Base-by-base conservation (phyloP, 1,140 invertebrate species). In the Conopomorpha cramerella region DNA sequence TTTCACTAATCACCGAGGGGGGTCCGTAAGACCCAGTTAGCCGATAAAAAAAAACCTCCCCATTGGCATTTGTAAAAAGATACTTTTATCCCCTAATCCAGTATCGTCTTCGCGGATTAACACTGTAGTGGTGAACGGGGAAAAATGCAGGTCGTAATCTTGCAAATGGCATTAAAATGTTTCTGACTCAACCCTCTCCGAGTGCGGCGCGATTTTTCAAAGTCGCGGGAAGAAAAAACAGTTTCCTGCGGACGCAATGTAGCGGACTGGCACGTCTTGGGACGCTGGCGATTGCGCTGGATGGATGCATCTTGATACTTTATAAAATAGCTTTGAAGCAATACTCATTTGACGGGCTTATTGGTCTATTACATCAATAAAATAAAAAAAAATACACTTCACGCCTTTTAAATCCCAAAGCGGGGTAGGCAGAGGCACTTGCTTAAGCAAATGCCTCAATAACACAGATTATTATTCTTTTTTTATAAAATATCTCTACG, bases 91-190 rank as follows among this genome's bases (percentile, higher is more conserved):
- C 64, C 34, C 33, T 71, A 71, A 71, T 72, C 62, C 59, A 43
- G 46, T 48, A 29, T 55, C 59, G 64, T 72, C 65, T 71, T 76
- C 66, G 62, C 68, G 66, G 68, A 73, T 73, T 76, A 73, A 50
- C 71, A 54, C 50, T 54, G 55, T 57, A 39, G 32, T 29, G 55
- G 45, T 49, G 51, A 38, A 44, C n/a, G n/a, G 10, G 57, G 61
- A 76, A 76, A 72, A 76, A 76, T 71, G 66, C 71, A 76, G 70
- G 66, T 60, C 55, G 60, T 63, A 76, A 76, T 76, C 68, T 76
- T 71, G 59, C 60, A 76, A 76, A 73, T 76, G 64, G 71, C 59
- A 76, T 76, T 76, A 73, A 73, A 73, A 76, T 72, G 71, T 72
- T 71, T 68, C 33, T 55, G 59, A 47, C 49, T 63, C 57, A 68